Conservation (phyloP, 2,888 invertebrate species). For the Brachypterus glaber region DNA sequence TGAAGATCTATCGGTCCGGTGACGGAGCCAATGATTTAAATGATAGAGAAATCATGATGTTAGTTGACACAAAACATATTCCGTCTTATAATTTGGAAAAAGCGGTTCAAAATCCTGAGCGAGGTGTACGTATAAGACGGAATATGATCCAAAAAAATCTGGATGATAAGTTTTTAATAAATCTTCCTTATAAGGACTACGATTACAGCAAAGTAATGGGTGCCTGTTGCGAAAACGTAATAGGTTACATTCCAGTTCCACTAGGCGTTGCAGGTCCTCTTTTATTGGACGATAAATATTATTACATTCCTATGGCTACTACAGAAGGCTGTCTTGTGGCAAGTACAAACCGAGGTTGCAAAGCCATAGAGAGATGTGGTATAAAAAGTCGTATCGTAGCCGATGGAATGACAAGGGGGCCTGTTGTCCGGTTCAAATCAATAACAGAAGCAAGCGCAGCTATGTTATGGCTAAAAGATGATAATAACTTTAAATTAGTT, state of each 20-base stretch:
- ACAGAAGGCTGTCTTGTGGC: constrained; percentile 97
- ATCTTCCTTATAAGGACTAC: constrained; percentile 73
- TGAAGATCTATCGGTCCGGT: constrained; percentile 59
- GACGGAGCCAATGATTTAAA: constrained; percentile 57
- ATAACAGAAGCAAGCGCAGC: constrained; percentile 65
- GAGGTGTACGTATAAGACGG: constrained; percentile 77
- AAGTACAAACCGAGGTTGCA: constrained; percentile 86
- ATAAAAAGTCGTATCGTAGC: constrained; percentile 74
- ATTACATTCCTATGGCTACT: constrained; percentile 93
- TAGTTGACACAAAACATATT: constrained; percentile 73
- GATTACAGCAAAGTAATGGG: constrained; percentile 77
- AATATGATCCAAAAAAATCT: constrained; percentile 49
- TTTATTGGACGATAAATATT: constrained; percentile 65
- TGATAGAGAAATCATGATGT: constrained; percentile 71
- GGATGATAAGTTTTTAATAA: constrained; percentile 45
- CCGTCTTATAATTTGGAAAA: constrained; percentile 79
- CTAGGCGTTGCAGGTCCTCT: constrained; percentile 92
- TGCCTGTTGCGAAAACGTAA: constrained; percentile 94
- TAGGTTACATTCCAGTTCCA: constrained; percentile 91
- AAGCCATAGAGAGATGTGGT: constrained; percentile 72
- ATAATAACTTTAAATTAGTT: constrained; percentile 64
- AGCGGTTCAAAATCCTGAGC: constrained; percentile 64
- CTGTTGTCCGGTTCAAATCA: constrained; percentile 77
- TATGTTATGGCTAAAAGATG: constrained; percentile 69
- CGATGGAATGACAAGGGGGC: constrained; percentile 94